Evolutionary conservation across 2,113 vertebrate species (phyloP).

Genomic region (Serilophus lunatus): DNA sequence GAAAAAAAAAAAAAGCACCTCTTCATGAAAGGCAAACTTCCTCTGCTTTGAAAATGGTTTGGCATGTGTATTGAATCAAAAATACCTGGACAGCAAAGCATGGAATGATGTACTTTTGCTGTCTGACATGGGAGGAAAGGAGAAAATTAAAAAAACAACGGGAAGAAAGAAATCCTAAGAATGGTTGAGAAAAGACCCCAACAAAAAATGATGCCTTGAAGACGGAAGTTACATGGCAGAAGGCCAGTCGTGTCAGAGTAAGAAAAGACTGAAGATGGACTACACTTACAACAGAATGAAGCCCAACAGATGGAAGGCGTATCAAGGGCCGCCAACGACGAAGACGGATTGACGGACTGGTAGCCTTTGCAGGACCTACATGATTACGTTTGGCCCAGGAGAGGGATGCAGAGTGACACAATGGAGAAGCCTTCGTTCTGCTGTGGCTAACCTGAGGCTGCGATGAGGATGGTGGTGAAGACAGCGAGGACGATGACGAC

Average conservation of each 20-base stretch:
- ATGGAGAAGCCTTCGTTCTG: constrained; percentile 80
- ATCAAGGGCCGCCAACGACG: constrained; percentile 82
- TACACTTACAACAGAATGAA: constrained; percentile 83
- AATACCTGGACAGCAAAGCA: constrained; percentile 60
- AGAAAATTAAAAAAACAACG: background rate
- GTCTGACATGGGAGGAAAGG: background rate
- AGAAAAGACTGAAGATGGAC: constrained; percentile 77
- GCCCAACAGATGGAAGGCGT: constrained; percentile 79
- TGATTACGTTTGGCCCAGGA: constrained; percentile 80
- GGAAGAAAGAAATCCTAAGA: constrained; percentile 45
- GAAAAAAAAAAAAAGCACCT: background rate
- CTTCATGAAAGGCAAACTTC: constrained; percentile 2
- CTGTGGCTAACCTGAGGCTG: constrained; percentile 81
- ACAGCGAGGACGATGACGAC: constrained; percentile 73
- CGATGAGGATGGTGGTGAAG: constrained; percentile 79
- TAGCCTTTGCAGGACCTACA: constrained; percentile 79
- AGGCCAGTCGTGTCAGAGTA: constrained; percentile 56
- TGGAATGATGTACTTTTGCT: constrained; percentile 49
- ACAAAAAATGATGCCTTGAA: constrained; percentile 46
- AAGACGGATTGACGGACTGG: constrained; percentile 78
- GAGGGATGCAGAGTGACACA: constrained; percentile 81
- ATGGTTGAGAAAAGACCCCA: constrained; percentile 62
- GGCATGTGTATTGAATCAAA: constrained; percentile 8
- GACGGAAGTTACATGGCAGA: constrained; percentile 29
- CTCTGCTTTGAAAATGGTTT: constrained; percentile 44